Percentiles rank a stretch among this genome's conserved stretches.
phyloP scores from a whole-genome alignment of 2,888 invertebrate genomes.

The Linnaemya tessellans region DNA sequence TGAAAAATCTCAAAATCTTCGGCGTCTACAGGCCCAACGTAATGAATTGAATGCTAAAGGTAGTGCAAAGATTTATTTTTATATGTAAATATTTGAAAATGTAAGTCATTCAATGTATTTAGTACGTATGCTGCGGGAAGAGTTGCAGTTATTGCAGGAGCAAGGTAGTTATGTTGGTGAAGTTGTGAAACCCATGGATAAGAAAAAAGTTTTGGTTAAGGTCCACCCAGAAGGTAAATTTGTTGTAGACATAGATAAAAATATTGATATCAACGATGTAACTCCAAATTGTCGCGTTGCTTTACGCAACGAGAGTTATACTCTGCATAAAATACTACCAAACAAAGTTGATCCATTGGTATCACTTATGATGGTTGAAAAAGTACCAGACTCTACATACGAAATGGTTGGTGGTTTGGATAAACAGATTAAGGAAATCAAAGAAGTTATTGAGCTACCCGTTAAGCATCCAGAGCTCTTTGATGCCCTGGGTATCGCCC shows the following conservation, averaged over 20 bases:
- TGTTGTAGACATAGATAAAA: slow-evolving; percentile 99
- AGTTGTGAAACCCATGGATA: slow-evolving; percentile 99
- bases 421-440: slow-evolving; percentile 99
- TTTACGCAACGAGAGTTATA: slow-evolving; percentile 98
- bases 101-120: neutral
- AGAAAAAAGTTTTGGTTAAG: slow-evolving; percentile 99
- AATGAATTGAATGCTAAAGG: slow-evolving; percentile 99
- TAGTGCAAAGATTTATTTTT: slow-evolving; percentile 78
- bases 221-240: slow-evolving; percentile 99
- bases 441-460: slow-evolving; percentile 99
- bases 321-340: slow-evolving; percentile 98
- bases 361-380: slow-evolving; percentile 99
- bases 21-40: slow-evolving; percentile 98
- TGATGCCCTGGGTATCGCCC: slow-evolving; percentile 99
- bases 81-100: too few relatives aligned
- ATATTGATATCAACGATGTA: slow-evolving; percentile 98
- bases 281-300: slow-evolving; percentile 99
- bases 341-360: slow-evolving; percentile 99
- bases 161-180: slow-evolving; percentile 99
- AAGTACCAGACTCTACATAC: slow-evolving; percentile 99
- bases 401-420: slow-evolving; percentile 99
- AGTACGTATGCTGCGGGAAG: slow-evolving; percentile 99
- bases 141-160: slow-evolving; percentile 97
- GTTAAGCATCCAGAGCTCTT: slow-evolving; percentile 99
- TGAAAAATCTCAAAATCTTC: slow-evolving; percentile 98